phyloP scores from a whole-genome alignment of 2,113 vertebrate genomes.

The Anarhynchus alexandrinus region DNA sequence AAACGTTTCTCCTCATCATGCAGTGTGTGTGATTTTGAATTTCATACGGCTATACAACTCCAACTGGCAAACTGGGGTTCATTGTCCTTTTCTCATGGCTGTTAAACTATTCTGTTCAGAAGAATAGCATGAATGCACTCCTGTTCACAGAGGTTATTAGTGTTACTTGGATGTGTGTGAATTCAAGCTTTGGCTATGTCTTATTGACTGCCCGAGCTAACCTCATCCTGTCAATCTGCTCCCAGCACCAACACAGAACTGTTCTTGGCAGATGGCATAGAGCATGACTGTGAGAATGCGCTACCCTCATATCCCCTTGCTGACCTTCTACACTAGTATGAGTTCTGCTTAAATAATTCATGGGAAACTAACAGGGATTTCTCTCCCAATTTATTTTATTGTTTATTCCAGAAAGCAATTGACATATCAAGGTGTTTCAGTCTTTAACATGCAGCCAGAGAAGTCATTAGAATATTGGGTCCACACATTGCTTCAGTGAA shows the following conservation, averaged over 20 bases:
- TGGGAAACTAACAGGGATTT: neutral
- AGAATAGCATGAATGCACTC: neutral
- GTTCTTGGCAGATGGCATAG: neutral
- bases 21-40: neutral
- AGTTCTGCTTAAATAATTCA: constrained; percentile 22
- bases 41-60: neutral
- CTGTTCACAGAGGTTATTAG: neutral
- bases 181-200: neutral
- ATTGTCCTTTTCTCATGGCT: neutral
- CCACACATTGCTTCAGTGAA: neutral
- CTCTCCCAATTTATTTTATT: neutral
- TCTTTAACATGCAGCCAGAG: neutral
- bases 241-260: neutral
- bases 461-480: neutral
- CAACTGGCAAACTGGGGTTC: neutral
- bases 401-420: neutral
- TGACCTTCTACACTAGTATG: neutral
- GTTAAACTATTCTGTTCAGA: neutral
- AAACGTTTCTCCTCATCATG: neutral
- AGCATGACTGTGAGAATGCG: neutral
- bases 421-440: neutral
- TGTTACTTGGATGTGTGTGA: neutral
- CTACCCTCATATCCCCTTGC: neutral
- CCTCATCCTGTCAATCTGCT: neutral
- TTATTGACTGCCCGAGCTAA: neutral